A percentile compares a stretch with the other conserved stretches of the same genome.
Conservation (phyloP, 2,888 invertebrate species). For the Plagiodera versicolora region DNA sequence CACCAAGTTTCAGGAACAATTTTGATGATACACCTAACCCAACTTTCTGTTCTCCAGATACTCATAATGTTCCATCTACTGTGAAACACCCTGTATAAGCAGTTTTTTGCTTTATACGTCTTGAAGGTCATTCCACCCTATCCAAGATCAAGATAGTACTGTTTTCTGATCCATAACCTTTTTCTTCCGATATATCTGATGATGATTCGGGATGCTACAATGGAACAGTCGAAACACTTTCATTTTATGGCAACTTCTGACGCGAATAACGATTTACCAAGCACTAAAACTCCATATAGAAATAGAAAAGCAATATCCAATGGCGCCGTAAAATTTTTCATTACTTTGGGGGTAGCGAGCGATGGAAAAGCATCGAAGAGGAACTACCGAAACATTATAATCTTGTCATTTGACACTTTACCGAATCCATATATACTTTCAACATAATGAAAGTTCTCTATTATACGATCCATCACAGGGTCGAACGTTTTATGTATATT, state of each 20-base stretch:
- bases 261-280: constrained; percentile 38
- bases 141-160: too few species aligned
- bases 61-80: too few species aligned
- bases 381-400: constrained; percentile 45
- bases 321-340: constrained; percentile 47
- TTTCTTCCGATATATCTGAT: background rate
- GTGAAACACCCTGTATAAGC: too few species aligned
- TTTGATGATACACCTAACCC: too few species aligned
- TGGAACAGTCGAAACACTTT: constrained; percentile 34
- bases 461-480: constrained; percentile 3
- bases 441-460: constrained; percentile 11
- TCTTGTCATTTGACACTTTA: constrained; percentile 38
- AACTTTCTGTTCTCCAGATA: too few species aligned
- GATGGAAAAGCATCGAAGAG: constrained; percentile 39
- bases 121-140: too few species aligned
- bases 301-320: constrained; percentile 40
- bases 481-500: background rate
- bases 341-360: constrained; percentile 44
- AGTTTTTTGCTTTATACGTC: too few species aligned
- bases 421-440: constrained; percentile 8
- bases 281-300: constrained; percentile 40
- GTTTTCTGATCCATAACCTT: background rate
- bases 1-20: too few species aligned
- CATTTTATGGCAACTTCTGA: constrained; percentile 36
- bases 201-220: constrained; percentile 19